Evolutionary conservation across 2,888 invertebrate genomes (phyloP).

Genomic region (Drosophila robusta): DNA sequence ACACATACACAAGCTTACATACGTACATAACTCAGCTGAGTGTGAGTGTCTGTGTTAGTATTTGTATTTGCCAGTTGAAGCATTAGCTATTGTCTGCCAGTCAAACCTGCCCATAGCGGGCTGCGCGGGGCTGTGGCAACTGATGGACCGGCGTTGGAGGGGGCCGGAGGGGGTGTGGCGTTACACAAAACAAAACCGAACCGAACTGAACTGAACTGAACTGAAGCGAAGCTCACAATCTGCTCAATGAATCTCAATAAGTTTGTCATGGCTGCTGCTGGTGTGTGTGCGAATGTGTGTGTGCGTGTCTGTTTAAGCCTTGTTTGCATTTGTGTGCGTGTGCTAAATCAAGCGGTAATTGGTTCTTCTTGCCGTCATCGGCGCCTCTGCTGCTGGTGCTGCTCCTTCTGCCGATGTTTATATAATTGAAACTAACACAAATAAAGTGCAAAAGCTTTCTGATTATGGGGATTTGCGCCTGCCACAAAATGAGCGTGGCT

Average conservation of each 20-base stretch:
- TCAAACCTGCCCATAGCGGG: conserved; percentile 25
- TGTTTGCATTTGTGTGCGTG: conserved; percentile 70
- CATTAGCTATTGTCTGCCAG: conserved; percentile 74
- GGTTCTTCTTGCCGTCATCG: conserved; percentile 59
- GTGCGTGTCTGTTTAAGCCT: conserved; percentile 29
- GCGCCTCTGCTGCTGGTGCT: conserved; percentile 19
- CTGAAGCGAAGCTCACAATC: conserved; percentile 62
- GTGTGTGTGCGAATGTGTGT: conserved; percentile 5
- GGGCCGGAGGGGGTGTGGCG: neutral
- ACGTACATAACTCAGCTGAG: conserved; percentile 37
- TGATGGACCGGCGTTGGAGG: neutral
- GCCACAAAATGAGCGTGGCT: conserved; percentile 70
- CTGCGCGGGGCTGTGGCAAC: neutral
- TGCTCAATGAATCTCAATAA: conserved; percentile 79
- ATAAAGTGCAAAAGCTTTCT: conserved; percentile 80
- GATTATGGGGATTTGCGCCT: conserved; percentile 78
- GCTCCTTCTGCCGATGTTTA: conserved; percentile 54
- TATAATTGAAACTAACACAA: conserved; percentile 81
- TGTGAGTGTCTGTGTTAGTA: conserved; percentile 49
- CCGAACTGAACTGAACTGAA: conserved; percentile 32
- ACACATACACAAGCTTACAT: conserved; percentile 6
- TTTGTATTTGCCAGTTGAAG: conserved; percentile 75
- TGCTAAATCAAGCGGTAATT: conserved; percentile 79
- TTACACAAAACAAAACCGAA: conserved; percentile 6
- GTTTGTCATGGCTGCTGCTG: conserved; percentile 55